Conservation (phyloP, 2,113 vertebrate genomes). For the Caracal caracal region DNA sequence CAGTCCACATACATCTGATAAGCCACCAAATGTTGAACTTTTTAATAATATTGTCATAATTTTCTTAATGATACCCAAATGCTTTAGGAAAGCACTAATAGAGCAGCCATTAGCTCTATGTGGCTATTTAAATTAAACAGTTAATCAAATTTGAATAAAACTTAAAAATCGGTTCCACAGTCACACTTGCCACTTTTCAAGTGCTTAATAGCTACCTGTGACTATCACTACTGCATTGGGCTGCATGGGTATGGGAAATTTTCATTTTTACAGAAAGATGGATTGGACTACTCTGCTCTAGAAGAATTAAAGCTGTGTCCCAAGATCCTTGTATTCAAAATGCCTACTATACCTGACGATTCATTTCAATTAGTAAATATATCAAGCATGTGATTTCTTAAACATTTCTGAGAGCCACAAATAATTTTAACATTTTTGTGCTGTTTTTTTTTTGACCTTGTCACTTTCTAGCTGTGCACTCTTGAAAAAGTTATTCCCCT, state of each 20-base stretch:
- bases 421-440: background rate
- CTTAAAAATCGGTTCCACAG: background rate
- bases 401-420: constrained; percentile 17
- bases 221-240: background rate
- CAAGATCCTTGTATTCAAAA: constrained; percentile 26
- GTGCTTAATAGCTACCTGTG: background rate
- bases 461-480: background rate
- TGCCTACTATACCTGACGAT: background rate
- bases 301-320: background rate
- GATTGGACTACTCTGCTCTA: background rate
- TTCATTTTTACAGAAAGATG: background rate
- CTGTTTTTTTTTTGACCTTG: background rate
- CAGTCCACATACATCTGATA: background rate
- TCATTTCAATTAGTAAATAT: background rate
- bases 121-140: constrained; percentile 5
- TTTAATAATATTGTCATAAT: background rate
- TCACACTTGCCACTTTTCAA: background rate
- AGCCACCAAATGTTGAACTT: background rate
- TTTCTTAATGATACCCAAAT: constrained; percentile 16
- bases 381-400: background rate
- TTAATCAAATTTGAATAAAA: background rate
- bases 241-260: background rate
- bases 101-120: background rate
- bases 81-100: background rate
- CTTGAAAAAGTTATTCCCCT: background rate